Evolutionary conservation across 2,113 vertebrate species (phyloP), one percentile per base, ranked within the genome.

Genomic region (Steatornis caripensis): DNA sequence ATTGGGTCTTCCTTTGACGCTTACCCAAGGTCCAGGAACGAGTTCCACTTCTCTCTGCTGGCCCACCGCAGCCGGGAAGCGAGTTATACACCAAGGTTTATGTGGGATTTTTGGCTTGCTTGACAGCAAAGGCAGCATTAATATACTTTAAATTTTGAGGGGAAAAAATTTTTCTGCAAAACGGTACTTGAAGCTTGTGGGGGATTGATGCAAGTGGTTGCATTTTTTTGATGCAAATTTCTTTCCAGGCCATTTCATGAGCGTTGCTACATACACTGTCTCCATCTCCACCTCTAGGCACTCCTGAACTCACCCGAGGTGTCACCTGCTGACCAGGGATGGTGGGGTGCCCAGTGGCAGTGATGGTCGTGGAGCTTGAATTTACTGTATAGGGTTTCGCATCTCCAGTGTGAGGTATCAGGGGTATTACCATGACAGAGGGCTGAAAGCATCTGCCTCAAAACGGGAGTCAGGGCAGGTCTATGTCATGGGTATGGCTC

Each of bases 181-280:
- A 60, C n/a, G 39, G 41, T 66, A 45, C 66, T 83, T 79, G 34
- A 62, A 49, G 30, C 6, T 83, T 65, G 72, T 43, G 7, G 22
- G 7, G 17, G 30, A 53, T 6, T 70, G 77, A 69, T 69, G 19
- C 34, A 86, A 77, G 32, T 53, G 12, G 21, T 77, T 83, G 55
- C 58, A 83, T n/a, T 57, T 57, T 46, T 78, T 70, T 78, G 75
- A 87, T 21, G n/a, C 88, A 94, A 95, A 97, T 87, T 95, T 95
- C 45, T 96, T 95, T 94, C 90, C 81, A 91, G 92, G 75, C 45
- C 78, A 91, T 94, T 98, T 96, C 91, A 86, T 21, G 55, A 96
- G 84, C 79, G 94, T 68, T 96, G 90, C 72, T 84, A 97, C 94
- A 80, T 88, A 86, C 68, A 91, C 82, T 93, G 90, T 83, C 39